Evolutionary conservation across 1,140 invertebrate species (phyloP).

Genomic region (Laupala kohalensis): DNA sequence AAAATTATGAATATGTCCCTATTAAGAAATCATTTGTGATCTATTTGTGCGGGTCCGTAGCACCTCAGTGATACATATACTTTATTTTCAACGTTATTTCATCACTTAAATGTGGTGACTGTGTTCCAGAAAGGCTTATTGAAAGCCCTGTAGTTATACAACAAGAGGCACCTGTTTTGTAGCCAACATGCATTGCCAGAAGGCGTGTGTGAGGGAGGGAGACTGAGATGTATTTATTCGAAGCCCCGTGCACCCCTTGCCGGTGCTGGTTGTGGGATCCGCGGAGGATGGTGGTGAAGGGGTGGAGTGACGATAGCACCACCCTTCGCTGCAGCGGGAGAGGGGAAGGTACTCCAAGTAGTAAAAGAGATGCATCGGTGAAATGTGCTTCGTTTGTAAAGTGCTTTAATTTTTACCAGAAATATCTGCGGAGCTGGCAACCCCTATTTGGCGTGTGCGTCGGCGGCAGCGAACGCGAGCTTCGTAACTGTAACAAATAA

Average conservation of each 20-base stretch:
- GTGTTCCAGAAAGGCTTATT: too few relatives aligned
- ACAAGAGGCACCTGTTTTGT: not conserved
- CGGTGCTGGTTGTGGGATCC: not conserved
- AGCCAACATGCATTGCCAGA: not conserved
- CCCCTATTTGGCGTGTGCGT: not conserved
- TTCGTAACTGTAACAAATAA: not conserved
- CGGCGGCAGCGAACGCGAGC: not conserved
- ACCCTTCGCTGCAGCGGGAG: not conserved
- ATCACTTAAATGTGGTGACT: too few relatives aligned
- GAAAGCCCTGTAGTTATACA: not conserved
- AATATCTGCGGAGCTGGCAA: not conserved
- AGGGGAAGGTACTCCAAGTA: conserved; percentile 1
- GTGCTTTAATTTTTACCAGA: conserved; percentile 1
- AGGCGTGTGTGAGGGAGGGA: not conserved
- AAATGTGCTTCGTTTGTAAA: conserved; percentile 4
- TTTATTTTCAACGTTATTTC: too few relatives aligned
- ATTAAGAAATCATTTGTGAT: too few relatives aligned
- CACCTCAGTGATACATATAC: too few relatives aligned
- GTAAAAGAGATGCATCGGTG: conserved; percentile 4
- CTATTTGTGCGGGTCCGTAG: too few relatives aligned
- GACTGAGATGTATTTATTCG: too few relatives aligned
- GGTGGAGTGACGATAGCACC: not conserved
- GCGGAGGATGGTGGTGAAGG: not conserved
- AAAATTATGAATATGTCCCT: too few relatives aligned
- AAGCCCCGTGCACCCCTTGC: not conserved